Conservation (phyloP, 2,888 invertebrate species). For the Drosophila longiperda region DNA sequence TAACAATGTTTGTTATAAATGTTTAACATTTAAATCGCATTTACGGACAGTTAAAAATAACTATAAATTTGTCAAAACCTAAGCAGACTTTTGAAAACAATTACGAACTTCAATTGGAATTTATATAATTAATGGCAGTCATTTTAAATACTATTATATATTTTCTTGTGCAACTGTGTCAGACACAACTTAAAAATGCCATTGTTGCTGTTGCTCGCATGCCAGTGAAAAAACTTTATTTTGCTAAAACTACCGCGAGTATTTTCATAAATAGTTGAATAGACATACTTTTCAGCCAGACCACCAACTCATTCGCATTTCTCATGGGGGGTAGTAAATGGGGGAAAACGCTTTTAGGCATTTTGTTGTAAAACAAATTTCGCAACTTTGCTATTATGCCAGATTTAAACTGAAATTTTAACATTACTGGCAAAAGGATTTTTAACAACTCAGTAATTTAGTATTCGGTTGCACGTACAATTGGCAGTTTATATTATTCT, state of each 20-base stretch:
- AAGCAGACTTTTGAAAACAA: not conserved
- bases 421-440: conserved; percentile 28
- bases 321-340: conserved; percentile 2
- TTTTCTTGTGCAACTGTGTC: conserved; percentile 26
- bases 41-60: not conserved
- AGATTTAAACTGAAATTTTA: conserved; percentile 46
- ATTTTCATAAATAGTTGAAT: conserved; percentile 78
- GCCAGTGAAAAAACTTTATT: conserved; percentile 32
- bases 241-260: conserved; percentile 65
- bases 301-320: not conserved
- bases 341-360: conserved; percentile 35
- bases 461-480: conserved; percentile 50
- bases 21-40: not conserved
- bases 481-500: conserved; percentile 40
- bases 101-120: not conserved
- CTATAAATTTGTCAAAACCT: not conserved
- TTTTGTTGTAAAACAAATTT: conserved; percentile 38
- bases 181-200: conserved; percentile 28
- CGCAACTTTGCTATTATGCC: conserved; percentile 34
- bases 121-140: not conserved
- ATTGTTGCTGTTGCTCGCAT: conserved; percentile 18
- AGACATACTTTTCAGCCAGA: conserved; percentile 54
- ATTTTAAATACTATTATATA: not conserved
- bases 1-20: not conserved
- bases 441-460: conserved; percentile 40